A percentile compares a stretch with the other conserved stretches of the same genome.
Evolutionary conservation across 2,797 vertebrate genomes (phyloP).

Genomic region (Myotis planiceps): DNA sequence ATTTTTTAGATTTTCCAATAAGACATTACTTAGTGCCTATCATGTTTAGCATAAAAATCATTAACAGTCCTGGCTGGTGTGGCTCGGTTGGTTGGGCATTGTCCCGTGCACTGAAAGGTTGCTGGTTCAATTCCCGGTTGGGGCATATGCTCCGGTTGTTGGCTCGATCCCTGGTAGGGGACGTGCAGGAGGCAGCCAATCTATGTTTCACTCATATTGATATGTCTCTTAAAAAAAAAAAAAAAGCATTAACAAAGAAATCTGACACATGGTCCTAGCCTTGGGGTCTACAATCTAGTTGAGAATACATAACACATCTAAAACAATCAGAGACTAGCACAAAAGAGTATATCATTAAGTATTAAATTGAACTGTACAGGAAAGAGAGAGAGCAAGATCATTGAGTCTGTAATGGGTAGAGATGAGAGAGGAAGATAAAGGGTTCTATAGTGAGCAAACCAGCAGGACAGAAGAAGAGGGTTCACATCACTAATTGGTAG

Average conservation of each 20-base stretch:
- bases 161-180: not conserved
- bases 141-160: not conserved
- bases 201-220: not conserved
- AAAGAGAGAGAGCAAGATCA: conserved; percentile 12
- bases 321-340: conserved; percentile 12
- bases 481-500: not conserved
- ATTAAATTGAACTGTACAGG: not conserved
- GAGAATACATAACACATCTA: conserved; percentile 13
- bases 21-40: not conserved
- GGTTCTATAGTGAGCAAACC: not conserved
- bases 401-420: not conserved
- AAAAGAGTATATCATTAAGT: conserved; percentile 6
- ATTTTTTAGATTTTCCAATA: conserved; percentile 37
- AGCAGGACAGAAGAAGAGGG: not conserved
- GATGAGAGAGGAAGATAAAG: not conserved
- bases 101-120: not conserved
- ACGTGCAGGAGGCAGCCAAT: not conserved
- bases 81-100: not conserved
- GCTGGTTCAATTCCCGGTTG: not conserved
- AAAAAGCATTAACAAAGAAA: conserved; percentile 37
- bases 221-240: not conserved
- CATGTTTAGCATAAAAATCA: conserved; percentile 4
- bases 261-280: not conserved
- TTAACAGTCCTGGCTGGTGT: not conserved
- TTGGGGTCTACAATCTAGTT: not conserved